Percentiles rank a stretch among this genome's conserved stretches.
Evolutionary conservation across 2,113 vertebrate species (phyloP).

Genomic region (Chaetorhynchus papuensis): DNA sequence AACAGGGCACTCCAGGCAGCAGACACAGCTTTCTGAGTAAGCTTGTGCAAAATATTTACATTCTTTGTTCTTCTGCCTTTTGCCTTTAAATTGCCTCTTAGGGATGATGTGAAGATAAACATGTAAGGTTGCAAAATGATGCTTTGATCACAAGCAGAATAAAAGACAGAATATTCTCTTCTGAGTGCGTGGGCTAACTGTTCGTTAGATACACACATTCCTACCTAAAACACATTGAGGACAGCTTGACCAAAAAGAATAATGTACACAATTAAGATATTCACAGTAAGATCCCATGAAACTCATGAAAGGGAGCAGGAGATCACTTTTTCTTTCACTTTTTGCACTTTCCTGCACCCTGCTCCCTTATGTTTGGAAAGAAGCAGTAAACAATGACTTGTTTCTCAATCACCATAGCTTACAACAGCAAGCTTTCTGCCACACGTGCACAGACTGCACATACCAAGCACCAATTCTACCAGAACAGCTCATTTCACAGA

Average conservation of each 20-base stretch:
- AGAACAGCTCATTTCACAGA: constrained; percentile 22
- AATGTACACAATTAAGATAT: not conserved
- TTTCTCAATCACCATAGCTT: not conserved
- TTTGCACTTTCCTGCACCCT: not conserved
- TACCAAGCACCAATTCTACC: not conserved
- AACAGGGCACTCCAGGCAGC: not conserved
- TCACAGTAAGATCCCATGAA: not conserved
- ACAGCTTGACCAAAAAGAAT: not conserved
- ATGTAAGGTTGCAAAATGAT: not conserved
- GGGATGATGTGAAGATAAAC: not conserved
- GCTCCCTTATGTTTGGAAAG: not conserved
- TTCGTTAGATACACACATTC: not conserved
- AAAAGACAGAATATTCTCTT: not conserved
- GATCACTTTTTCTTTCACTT: not conserved
- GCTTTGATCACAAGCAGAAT: not conserved
- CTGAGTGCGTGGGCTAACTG: not conserved
- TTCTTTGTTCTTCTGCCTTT: not conserved
- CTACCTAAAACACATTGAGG: not conserved
- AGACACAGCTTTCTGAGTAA: not conserved
- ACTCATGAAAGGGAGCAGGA: not conserved
- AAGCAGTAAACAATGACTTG: not conserved
- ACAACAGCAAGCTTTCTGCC: not conserved
- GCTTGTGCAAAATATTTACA: not conserved
- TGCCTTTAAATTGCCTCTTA: not conserved
- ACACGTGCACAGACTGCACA: not conserved